Evolutionary conservation across 2,113 vertebrate species (phyloP).

Genomic region (Puffinus mauretanicus): DNA sequence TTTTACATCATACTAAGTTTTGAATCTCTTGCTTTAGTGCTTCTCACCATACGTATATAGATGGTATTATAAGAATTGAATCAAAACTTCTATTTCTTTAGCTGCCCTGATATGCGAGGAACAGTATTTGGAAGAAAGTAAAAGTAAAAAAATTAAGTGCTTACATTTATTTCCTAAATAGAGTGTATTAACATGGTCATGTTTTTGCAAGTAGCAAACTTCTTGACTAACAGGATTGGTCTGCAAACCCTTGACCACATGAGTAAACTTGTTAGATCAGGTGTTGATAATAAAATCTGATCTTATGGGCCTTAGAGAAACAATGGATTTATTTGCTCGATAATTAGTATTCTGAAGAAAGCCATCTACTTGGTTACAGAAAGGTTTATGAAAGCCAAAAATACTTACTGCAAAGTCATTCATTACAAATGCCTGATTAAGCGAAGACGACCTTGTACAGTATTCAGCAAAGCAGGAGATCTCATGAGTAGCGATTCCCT

Average conservation of each 20-base stretch:
- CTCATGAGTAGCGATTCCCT: accelerated
- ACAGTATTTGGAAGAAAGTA: neutral
- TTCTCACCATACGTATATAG: neutral
- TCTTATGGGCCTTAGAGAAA: neutral
- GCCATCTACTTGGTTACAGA: neutral
- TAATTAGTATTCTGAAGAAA: neutral
- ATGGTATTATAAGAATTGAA: neutral
- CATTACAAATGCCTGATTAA: neutral
- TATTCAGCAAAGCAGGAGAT: neutral
- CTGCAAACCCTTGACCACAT: neutral
- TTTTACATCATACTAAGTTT: neutral
- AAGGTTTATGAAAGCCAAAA: neutral
- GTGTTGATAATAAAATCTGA: neutral
- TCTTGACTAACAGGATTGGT: neutral
- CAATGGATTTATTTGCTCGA: neutral
- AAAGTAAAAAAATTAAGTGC: neutral
- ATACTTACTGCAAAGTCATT: neutral
- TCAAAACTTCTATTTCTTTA: neutral
- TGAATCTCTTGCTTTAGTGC: neutral
- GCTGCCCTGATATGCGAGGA: neutral
- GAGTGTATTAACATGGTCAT: neutral
- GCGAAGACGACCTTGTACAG: neutral
- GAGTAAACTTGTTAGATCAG: neutral
- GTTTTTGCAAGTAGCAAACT: neutral
- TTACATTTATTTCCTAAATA: neutral